Base-by-base conservation (phyloP, 2,888 invertebrate species). In the Philaethria dido region DNA sequence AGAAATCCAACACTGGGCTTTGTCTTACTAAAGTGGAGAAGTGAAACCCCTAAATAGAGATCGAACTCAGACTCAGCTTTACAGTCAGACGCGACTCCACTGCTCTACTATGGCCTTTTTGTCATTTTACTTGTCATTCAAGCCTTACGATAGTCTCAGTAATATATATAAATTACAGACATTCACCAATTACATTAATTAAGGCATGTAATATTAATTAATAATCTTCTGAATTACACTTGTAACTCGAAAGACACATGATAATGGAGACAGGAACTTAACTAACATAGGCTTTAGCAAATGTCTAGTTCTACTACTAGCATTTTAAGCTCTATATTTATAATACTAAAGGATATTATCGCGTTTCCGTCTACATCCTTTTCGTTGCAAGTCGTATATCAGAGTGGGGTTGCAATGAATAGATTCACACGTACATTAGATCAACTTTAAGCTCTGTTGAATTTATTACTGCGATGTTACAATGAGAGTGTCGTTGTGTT, bases 361-460 rank as follows among this genome's bases (percentile, higher is more conserved):
- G 42, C 44, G 13, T 13, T 29, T 18, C 4, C 18, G 16, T 6
- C 11, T 9, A 29, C 45, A 29, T 45, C 13, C 4, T 60, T 29
- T 18, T 3, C 25, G 36, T 60, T 65, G 65, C 60, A 68, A 63
- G 65, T 61, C 62, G 68, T 70, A 69, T 57, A 64, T 72, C 64
- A 68, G 68, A 68, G 66, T 62, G 64, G 68, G 68, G 61, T 69
- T 63, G 69, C 72, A 71, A 71, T 69, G 67, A 69, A 72, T 72
- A 69, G 72, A 69, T 71, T 69, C 68, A 36, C 68, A 69, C 65
- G 65, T 64, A 69, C 69, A 71, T 72, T 72, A 72, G 69, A 70
- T 70, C 70, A 72, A 70, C 66, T 66, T 62, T 62, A 64, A 66
- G 61, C 65, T 61, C 66, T 20, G 63, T 55, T 55, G 62, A 65